Conservation (phyloP, 2,113 vertebrate genomes). For the Malurus cyaneus region DNA sequence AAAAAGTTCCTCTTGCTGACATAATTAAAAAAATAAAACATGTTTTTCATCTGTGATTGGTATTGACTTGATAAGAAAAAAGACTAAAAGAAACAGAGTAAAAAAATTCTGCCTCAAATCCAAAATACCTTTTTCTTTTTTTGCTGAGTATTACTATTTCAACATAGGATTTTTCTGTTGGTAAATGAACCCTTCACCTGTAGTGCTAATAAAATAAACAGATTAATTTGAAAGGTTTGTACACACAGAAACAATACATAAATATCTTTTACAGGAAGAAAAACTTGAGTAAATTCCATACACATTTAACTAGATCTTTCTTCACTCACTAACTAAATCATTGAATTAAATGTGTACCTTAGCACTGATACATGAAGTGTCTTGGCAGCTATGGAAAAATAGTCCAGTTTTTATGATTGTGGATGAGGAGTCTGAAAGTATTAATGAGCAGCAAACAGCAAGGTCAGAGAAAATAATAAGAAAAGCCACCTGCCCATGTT, state of each 20-base stretch:
- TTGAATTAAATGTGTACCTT: background rate
- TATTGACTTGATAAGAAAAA: background rate
- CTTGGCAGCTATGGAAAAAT: background rate
- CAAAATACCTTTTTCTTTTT: background rate
- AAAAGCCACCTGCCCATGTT: accelerated
- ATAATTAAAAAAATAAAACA: background rate
- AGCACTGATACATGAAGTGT: background rate
- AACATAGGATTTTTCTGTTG: background rate
- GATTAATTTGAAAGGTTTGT: background rate
- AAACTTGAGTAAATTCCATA: background rate
- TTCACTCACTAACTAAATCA: background rate
- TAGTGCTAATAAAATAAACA: background rate
- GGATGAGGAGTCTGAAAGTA: background rate
- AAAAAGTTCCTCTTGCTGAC: background rate
- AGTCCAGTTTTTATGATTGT: background rate
- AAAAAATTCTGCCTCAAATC: background rate
- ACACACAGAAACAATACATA: background rate
- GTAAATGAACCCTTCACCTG: background rate
- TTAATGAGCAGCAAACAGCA: background rate
- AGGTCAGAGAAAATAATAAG: background rate
- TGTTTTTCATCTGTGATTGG: background rate
- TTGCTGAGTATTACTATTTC: background rate
- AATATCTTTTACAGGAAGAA: background rate
- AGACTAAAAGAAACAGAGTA: background rate
- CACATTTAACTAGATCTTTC: background rate